Base-by-base conservation (phyloP, 2,888 invertebrate species). In the Agelastica alni region DNA sequence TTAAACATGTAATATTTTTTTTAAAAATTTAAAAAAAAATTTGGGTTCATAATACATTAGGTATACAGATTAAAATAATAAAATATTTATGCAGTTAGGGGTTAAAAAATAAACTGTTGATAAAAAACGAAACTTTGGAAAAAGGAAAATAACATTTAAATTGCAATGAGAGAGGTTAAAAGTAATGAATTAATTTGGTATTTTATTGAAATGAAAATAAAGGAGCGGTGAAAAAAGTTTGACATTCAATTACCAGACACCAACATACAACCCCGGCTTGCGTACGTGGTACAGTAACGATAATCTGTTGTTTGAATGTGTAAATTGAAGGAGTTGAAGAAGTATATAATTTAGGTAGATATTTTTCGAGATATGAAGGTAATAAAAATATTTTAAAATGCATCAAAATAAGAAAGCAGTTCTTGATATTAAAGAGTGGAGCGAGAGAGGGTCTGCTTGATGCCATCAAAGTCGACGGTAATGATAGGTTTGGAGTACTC, bases 401-500 rank as follows among this genome's bases (percentile, higher is more conserved):
- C 73, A 73, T 72, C 70, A 71, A 71, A 72, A 73, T 72, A 69
- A 69, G 66, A 69, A 64, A 66, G 65, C 4, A 37, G 37, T 37
- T 64, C 64, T 69, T 41, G 60, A 65, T 63, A 66, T 62, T 64
- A 60, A 58, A 60, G 66, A 62, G 61, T 37, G 37, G 18, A 37
- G 62, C n/a, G n/a, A 58, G 61, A 61, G 55, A 56, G 56, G 65
- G 63, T 59, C 63, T 59, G 56, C 46, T 55, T 58, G 68, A 69
- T 72, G 72, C 67, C 71, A 72, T 72, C 72, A 71, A 67, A 65
- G 61, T 65, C 64, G 66, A 63, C 63, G 61, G 67, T 77, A 77
- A 77, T 77, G 72, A 77, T 75, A 77, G 76, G 76, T 75, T 76
- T 71, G 70, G 70, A 70, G 68, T 68, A 69, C 68, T 68, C 69